Evolutionary conservation across 2,113 vertebrate genomes (phyloP).

Genomic region (Rhodinocichla rosea): DNA sequence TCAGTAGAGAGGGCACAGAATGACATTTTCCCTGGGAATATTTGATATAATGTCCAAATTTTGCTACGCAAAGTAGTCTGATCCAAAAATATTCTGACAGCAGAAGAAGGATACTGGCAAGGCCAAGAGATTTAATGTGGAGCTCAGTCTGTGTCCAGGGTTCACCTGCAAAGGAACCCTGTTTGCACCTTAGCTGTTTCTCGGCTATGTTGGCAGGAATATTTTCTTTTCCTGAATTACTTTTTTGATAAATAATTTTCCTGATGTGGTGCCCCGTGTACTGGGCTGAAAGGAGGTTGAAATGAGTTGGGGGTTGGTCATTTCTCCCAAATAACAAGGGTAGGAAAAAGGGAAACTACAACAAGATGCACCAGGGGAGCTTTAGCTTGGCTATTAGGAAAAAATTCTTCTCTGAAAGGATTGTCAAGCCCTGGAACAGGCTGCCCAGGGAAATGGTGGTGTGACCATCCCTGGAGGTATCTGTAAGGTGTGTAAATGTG

Average conservation of each 20-base stretch:
- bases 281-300: background rate
- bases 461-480: background rate
- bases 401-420: background rate
- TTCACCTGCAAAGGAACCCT: background rate
- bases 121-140: background rate
- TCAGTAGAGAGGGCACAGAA: background rate
- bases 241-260: background rate
- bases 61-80: background rate
- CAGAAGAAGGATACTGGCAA: background rate
- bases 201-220: background rate
- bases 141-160: background rate
- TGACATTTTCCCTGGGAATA: background rate
- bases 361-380: background rate
- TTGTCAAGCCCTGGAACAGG: background rate
- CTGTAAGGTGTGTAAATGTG: background rate
- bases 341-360: background rate
- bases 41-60: background rate
- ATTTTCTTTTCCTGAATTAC: background rate
- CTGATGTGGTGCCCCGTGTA: background rate
- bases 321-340: background rate
- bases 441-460: background rate
- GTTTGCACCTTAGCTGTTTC: background rate
- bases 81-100: background rate
- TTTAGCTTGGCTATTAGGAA: background rate
- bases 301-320: background rate